Evolutionary conservation across 2,113 vertebrate genomes (phyloP).

Genomic region (Siphamia tubifer): DNA sequence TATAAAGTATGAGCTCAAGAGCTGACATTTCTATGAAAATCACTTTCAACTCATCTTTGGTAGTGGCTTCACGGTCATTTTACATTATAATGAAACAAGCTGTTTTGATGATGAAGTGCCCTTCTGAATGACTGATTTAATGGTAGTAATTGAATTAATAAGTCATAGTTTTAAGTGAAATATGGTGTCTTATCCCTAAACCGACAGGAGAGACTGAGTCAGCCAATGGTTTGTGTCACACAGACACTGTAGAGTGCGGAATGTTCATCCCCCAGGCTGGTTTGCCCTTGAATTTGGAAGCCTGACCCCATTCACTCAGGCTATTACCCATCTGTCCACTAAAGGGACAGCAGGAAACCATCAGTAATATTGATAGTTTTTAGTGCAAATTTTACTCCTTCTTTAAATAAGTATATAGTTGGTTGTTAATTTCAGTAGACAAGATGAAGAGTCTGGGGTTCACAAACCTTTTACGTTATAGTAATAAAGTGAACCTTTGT

Average conservation of each 20-base stretch:
- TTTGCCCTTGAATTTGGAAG: constrained; percentile 65
- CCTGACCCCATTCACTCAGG: constrained; percentile 57
- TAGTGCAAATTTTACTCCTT: constrained; percentile 47
- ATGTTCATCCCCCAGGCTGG: constrained; percentile 31
- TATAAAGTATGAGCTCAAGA: constrained; percentile 8
- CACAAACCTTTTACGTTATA: background rate
- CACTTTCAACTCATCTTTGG: constrained; percentile 9
- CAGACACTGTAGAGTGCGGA: background rate
- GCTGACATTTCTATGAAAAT: constrained; percentile 39
- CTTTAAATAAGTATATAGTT: constrained; percentile 19
- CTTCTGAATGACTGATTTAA: constrained; percentile 43
- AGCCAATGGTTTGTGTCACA: constrained; percentile 41
- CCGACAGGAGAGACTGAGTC: constrained; percentile 42
- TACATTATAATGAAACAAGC: constrained; percentile 36
- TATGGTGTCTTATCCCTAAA: constrained; percentile 49
- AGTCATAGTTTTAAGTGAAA: constrained; percentile 47
- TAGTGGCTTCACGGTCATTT: constrained; percentile 38
- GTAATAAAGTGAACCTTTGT: no score
- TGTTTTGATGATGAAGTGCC: constrained; percentile 58
- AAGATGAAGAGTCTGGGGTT: background rate
- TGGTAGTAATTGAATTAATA: constrained; percentile 58
- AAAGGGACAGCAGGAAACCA: constrained; percentile 22
- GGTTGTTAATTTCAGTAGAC: constrained; percentile 16
- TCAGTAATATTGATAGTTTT: constrained; percentile 51
- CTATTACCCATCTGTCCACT: constrained; percentile 61